A percentile compares a stretch with the other conserved stretches of the same genome.
phyloP scores from a whole-genome alignment of 37 sponge, comb jelly and placozoan genomes.

The Bolinopsis microptera region DNA sequence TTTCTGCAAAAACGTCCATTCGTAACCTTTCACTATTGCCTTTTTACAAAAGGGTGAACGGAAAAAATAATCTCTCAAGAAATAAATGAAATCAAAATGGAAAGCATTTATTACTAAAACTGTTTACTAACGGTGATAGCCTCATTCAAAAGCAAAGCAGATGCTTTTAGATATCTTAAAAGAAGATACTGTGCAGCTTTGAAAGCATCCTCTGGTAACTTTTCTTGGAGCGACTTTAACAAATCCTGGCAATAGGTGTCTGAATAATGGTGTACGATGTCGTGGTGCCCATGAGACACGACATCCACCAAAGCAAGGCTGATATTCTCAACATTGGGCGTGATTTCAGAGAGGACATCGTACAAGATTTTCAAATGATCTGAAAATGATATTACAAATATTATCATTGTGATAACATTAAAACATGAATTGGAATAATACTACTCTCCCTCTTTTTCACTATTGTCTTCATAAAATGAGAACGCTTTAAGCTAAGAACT shows the following conservation, averaged over 20 bases:
- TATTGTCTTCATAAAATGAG: too few species aligned
- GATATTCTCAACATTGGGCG: neutral
- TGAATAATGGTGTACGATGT: neutral
- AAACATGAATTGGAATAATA: too few species aligned
- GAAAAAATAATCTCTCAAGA: too few species aligned
- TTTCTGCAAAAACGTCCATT: too few species aligned
- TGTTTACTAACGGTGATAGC: neutral
- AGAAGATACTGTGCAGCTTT: neutral
- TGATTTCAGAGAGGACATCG: neutral
- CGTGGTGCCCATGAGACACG: neutral
- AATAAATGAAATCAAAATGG: too few species aligned
- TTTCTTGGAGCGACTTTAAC: neutral
- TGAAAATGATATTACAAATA: too few species aligned
- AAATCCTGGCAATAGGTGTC: neutral
- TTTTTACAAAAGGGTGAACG: too few species aligned
- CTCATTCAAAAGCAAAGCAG: neutral
- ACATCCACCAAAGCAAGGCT: neutral
- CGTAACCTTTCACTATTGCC: too few species aligned
- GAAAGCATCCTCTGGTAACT: slow-evolving; percentile 29
- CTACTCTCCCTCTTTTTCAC: too few species aligned
- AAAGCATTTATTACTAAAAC: too few species aligned
- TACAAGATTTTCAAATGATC: neutral
- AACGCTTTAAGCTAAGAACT: too few species aligned
- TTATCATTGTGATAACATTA: too few species aligned
- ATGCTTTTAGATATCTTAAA: neutral